These are phyloP conservation scores for Perithous albicinctus DNA, from an alignment of 2,888 invertebrate genomes.

Conservation along the genomic window DNA sequence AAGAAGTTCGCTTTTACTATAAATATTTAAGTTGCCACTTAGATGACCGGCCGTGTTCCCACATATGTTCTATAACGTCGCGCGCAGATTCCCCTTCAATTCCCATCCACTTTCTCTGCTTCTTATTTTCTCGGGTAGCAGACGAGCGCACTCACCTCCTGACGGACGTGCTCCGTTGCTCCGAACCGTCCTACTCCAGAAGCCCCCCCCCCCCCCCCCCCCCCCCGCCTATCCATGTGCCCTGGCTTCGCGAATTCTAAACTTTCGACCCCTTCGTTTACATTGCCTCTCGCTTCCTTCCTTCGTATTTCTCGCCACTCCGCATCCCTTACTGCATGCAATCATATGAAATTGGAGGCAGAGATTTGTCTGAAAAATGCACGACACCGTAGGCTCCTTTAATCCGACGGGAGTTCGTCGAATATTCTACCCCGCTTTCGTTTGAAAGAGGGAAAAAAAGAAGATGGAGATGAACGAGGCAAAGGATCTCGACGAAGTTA, in stretches of 20 bases:
- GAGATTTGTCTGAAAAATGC: constrained; percentile 60
- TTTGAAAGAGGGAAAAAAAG: constrained; percentile 10
- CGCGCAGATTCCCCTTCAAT: constrained; percentile 9
- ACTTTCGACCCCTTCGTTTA: constrained; percentile 43
- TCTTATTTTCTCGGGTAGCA: constrained; percentile 37
- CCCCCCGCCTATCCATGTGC: constrained; percentile 12
- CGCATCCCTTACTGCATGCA: constrained; percentile 44
- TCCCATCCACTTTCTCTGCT: constrained; percentile 19
- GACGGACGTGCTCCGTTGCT: constrained; percentile 34
- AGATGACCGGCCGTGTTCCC: neutral
- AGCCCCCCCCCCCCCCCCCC: too few species aligned
- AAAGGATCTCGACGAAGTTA: neutral
- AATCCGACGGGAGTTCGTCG: constrained; percentile 27
- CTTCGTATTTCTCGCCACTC: constrained; percentile 3
- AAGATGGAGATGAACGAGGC: neutral
- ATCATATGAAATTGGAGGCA: constrained; percentile 62
- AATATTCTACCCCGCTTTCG: constrained; percentile 1
- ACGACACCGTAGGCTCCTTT: constrained; percentile 37
- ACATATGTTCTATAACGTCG: constrained; percentile 1
- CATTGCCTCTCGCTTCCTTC: constrained; percentile 32
- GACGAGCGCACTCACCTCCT: constrained; percentile 19
- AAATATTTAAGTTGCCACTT: neutral
- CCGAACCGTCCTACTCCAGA: constrained; percentile 4
- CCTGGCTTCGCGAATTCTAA: constrained; percentile 23
- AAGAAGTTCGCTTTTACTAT: neutral